Evolutionary conservation across 2,797 vertebrate genomes (phyloP).

Genomic region (Cyprinella venusta): DNA sequence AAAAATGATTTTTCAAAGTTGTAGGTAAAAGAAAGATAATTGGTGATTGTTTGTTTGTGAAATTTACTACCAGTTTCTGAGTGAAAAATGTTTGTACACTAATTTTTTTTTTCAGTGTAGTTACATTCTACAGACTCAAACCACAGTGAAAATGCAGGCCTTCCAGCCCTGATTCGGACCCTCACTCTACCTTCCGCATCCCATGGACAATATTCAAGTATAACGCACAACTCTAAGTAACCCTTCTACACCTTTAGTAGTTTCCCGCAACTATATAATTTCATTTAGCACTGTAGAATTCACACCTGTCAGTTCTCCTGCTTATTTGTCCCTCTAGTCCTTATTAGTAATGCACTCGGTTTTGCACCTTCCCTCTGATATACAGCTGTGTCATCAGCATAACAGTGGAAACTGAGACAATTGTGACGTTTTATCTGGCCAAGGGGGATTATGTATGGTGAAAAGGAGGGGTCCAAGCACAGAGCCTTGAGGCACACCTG

Average conservation of each 20-base stretch:
- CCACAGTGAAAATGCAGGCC: neutral
- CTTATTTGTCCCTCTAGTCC: conserved; percentile 35
- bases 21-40: neutral
- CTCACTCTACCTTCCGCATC: neutral
- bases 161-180: neutral
- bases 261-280: neutral
- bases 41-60: neutral
- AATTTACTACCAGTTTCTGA: neutral
- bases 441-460: too few species aligned
- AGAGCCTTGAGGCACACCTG: too few species aligned
- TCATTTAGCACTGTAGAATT: conserved; percentile 36
- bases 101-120: neutral
- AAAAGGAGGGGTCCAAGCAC: too few species aligned
- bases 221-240: conserved; percentile 13
- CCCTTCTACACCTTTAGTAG: conserved; percentile 6
- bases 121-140: neutral
- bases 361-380: too few species aligned
- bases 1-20: neutral
- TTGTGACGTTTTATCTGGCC: too few species aligned
- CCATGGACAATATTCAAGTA: conserved; percentile 18
- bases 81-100: neutral
- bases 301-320: neutral
- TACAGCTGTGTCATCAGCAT: too few species aligned
- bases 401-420: too few species aligned
- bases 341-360: too few species aligned